A percentile compares a stretch with the other conserved stretches of the same genome.
phyloP scores from a whole-genome alignment of 2,797 vertebrate genomes.

The Ceryle rudis region DNA sequence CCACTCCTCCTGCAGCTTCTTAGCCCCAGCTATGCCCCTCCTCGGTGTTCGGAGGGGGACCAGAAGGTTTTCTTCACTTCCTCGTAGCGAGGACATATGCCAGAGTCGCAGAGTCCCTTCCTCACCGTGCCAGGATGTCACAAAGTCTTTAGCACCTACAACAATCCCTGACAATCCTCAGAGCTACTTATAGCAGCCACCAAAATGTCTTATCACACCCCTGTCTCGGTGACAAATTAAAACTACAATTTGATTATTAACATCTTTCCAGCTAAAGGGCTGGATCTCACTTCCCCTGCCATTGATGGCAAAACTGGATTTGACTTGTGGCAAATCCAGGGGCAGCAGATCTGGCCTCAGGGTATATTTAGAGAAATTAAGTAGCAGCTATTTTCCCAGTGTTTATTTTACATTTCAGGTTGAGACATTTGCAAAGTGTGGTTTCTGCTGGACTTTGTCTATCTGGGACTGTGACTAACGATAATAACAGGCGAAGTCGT shows the following conservation, averaged over 20 bases:
- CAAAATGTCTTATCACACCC: slow-evolving; percentile 31
- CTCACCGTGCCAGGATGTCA: neutral
- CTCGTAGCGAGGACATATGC: neutral
- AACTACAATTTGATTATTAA: slow-evolving; percentile 43
- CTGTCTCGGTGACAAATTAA: slow-evolving; percentile 58
- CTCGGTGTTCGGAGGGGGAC: neutral
- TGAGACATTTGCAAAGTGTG: slow-evolving; percentile 21
- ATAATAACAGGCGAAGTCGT: neutral
- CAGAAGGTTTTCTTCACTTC: slow-evolving; percentile 57
- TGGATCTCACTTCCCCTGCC: neutral
- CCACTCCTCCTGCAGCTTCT: slow-evolving; percentile 13
- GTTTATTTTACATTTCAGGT: slow-evolving; percentile 66
- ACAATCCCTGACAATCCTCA: neutral
- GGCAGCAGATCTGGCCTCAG: neutral
- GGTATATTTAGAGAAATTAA: slow-evolving; percentile 21
- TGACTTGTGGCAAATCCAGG: neutral
- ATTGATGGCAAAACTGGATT: slow-evolving; percentile 7
- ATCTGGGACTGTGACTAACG: slow-evolving; percentile 35
- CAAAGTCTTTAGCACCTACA: slow-evolving; percentile 44
- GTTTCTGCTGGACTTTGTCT: slow-evolving; percentile 52
- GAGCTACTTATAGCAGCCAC: slow-evolving; percentile 34
- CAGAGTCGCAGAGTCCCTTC: slow-evolving; percentile 18
- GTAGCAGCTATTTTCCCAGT: slow-evolving; percentile 38
- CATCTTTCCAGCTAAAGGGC: slow-evolving; percentile 21
- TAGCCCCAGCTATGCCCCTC: neutral